Conservation (phyloP, 2,113 vertebrate genomes). For the Pluvialis apricaria region DNA sequence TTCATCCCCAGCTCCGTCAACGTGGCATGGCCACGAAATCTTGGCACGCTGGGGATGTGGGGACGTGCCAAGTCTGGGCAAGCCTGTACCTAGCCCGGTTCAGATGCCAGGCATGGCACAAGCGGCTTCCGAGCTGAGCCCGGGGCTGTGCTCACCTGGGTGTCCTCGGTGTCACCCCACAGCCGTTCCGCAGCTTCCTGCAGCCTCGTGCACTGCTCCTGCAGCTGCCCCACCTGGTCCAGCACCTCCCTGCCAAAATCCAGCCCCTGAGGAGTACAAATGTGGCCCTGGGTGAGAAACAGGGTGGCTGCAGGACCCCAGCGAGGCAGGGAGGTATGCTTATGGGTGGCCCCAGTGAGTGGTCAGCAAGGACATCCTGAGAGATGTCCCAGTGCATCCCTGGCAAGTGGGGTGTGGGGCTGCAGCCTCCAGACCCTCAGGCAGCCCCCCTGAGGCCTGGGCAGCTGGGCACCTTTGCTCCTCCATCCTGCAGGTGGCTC, state of each 20-base stretch:
- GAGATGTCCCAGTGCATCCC: background rate
- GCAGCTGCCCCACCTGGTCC: slow-evolving; percentile 6
- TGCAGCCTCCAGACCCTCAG: background rate
- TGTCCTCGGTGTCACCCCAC: background rate
- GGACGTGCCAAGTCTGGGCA: background rate
- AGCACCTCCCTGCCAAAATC: slow-evolving; percentile 24
- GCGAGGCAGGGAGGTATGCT: background rate
- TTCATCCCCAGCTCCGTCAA: background rate
- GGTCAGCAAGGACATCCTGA: background rate
- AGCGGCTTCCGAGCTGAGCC: background rate
- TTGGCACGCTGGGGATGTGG: fast-evolving
- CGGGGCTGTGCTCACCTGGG: background rate
- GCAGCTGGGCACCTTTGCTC: background rate
- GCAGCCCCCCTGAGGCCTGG: fast-evolving
- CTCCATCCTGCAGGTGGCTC: background rate
- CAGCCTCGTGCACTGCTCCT: slow-evolving; percentile 6
- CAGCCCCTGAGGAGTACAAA: slow-evolving; percentile 6
- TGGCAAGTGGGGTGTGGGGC: fast-evolving
- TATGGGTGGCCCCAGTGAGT: too few relatives aligned
- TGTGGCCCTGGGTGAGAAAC: background rate
- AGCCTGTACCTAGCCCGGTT: background rate
- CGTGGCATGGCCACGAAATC: background rate
- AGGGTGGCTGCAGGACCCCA: background rate
- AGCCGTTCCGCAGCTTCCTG: background rate
- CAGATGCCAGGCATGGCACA: background rate